Evolutionary conservation across 1,140 invertebrate genomes (phyloP).

Genomic region (Drosophila mauritiana): DNA sequence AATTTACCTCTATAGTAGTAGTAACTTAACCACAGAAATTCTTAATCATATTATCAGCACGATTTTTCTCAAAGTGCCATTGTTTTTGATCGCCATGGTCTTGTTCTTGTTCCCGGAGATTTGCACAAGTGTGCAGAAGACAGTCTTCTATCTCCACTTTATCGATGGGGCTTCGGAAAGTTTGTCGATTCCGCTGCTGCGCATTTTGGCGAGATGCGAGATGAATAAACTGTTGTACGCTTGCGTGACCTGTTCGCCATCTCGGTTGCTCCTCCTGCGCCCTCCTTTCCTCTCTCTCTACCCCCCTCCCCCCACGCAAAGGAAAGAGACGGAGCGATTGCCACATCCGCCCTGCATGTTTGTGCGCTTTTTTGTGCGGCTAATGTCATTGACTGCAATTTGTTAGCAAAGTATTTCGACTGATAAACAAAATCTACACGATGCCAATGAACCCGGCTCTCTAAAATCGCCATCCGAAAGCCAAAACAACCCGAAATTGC

Average conservation of each 20-base stretch:
- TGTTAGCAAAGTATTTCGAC: constrained; percentile 82
- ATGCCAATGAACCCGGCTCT: constrained; percentile 64
- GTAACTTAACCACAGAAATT: neutral
- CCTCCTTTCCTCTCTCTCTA: neutral
- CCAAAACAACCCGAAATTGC: constrained; percentile 41
- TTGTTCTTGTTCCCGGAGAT: constrained; percentile 26
- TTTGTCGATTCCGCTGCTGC: constrained; percentile 70
- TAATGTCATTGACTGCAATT: constrained; percentile 83
- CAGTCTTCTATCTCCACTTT: constrained; percentile 45
- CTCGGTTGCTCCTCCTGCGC: constrained; percentile 10
- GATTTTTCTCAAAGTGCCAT: constrained; percentile 5
- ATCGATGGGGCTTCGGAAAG: constrained; percentile 66
- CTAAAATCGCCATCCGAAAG: constrained; percentile 29
- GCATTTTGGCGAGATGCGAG: constrained; percentile 68
- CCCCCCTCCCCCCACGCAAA: constrained; percentile 34
- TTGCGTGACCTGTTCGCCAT: constrained; percentile 71
- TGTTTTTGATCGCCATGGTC: constrained; percentile 30
- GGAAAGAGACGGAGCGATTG: constrained; percentile 1
- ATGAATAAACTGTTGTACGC: constrained; percentile 79
- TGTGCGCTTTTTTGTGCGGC: constrained; percentile 23
- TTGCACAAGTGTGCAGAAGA: constrained; percentile 67
- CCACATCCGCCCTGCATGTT: constrained; percentile 61
- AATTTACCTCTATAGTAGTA: neutral
- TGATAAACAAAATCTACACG: constrained; percentile 81
- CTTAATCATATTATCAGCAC: too few species aligned